These are phyloP conservation scores for Bellardia bayeri DNA, from an alignment of 2,888 invertebrate genomes.

Conservation along the genomic window DNA sequence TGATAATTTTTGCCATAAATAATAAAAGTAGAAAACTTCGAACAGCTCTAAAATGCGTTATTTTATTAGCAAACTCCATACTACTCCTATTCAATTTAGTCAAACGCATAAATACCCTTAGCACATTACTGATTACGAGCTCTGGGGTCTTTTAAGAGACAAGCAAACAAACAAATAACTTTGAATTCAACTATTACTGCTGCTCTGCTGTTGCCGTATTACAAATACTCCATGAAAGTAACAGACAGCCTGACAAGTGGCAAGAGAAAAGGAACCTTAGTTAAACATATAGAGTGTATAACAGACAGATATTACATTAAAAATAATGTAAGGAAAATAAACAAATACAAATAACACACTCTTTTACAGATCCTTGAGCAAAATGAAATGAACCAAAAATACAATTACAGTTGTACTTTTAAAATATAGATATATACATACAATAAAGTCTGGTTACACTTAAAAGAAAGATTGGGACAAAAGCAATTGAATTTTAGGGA, in stretches of 20 bases:
- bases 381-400: slow-evolving; percentile 21
- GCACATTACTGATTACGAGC: neutral
- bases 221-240: neutral
- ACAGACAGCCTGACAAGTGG: neutral
- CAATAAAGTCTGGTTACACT: neutral
- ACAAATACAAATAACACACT: slow-evolving; percentile 6
- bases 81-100: neutral
- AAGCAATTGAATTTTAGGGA: neutral
- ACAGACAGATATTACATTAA: slow-evolving; percentile 39
- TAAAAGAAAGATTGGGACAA: neutral
- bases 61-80: neutral
- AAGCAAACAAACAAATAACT: neutral
- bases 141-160: neutral
- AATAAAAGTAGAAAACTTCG: slow-evolving; percentile 20
- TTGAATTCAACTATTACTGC: neutral
- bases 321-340: slow-evolving; percentile 37
- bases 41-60: slow-evolving; percentile 9
- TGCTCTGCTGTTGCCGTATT: neutral
- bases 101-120: neutral
- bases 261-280: neutral
- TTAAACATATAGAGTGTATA: neutral
- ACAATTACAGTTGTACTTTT: slow-evolving; percentile 41
- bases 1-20: slow-evolving; percentile 48
- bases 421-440: slow-evolving; percentile 23
- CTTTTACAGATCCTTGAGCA: neutral